Evolutionary conservation across 2,888 invertebrate genomes (phyloP).

Genomic region (Euzophera pinguis): DNA sequence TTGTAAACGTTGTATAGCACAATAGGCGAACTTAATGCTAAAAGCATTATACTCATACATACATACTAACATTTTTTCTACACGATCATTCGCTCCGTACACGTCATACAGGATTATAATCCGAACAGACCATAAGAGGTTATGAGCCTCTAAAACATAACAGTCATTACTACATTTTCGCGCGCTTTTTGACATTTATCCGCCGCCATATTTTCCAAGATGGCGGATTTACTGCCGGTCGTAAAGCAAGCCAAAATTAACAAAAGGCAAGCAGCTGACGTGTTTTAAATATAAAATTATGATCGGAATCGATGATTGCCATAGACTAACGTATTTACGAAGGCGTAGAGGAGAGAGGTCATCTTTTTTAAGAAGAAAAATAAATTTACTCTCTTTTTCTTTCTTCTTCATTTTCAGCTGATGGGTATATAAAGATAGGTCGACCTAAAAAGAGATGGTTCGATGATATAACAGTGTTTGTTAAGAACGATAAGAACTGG

Average conservation of each 20-base stretch:
- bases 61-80: neutral
- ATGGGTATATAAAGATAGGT: too few relatives aligned
- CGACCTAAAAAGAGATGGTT: too few relatives aligned
- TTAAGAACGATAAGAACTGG: too few relatives aligned
- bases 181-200: conserved; percentile 49
- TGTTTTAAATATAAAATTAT: conserved; percentile 66
- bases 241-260: conserved; percentile 71
- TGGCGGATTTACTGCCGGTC: conserved; percentile 59
- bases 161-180: conserved; percentile 42
- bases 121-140: conserved; percentile 39
- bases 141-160: conserved; percentile 37
- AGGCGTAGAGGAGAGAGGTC: too few relatives aligned
- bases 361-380: neutral
- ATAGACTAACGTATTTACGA: neutral
- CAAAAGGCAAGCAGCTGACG: conserved; percentile 68
- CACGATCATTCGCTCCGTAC: neutral
- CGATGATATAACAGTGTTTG: too few relatives aligned
- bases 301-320: conserved; percentile 44
- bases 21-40: too few relatives aligned
- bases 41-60: too few relatives aligned
- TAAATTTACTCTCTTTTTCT: too few relatives aligned
- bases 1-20: too few relatives aligned
- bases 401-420: too few relatives aligned
- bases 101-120: conserved; percentile 30
- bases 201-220: conserved; percentile 59